Percentiles rank a stretch among this genome's conserved stretches.
Evolutionary conservation across 64 coral and sea anemone genomes (phyloP).

Genomic region (Actinia tenebrosa): DNA sequence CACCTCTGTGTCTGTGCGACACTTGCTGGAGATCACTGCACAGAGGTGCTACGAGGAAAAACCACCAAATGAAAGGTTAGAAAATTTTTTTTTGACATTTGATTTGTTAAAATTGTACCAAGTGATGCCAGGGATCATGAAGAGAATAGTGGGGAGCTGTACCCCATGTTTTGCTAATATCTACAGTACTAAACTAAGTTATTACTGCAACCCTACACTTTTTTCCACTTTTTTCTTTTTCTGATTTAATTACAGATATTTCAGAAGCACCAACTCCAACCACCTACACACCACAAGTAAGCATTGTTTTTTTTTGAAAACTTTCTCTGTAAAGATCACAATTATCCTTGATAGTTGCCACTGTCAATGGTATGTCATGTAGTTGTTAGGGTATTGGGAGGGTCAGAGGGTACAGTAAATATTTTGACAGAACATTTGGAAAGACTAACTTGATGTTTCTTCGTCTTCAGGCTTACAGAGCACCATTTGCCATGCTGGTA

Average conservation of each 20-base stretch:
- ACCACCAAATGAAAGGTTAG: conserved; percentile 42
- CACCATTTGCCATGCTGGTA: conserved; percentile 51
- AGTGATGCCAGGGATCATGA: no score
- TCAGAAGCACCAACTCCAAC: conserved; percentile 24
- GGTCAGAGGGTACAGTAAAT: no score
- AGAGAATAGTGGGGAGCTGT: no score
- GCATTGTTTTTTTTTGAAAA: no score
- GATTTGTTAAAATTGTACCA: neutral
- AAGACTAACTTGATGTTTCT: neutral
- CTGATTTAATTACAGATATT: conserved; percentile 16
- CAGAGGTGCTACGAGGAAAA: conserved; percentile 38
- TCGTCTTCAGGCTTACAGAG: conserved; percentile 41
- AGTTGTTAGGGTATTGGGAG: no score
- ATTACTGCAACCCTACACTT: no score
- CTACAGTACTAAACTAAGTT: no score
- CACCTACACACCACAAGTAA: conserved; percentile 46
- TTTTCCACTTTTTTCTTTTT: neutral
- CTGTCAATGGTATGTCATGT: no score
- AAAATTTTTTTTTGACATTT: neutral
- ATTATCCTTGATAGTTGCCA: no score
- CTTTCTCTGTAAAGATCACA: neutral
- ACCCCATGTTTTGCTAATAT: no score
- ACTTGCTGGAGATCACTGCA: conserved; percentile 29
- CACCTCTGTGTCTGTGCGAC: conserved; percentile 46
- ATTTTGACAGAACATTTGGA: neutral